phyloP scores from a whole-genome alignment of 2,797 vertebrate genomes.

The Siniperca obscura region DNA sequence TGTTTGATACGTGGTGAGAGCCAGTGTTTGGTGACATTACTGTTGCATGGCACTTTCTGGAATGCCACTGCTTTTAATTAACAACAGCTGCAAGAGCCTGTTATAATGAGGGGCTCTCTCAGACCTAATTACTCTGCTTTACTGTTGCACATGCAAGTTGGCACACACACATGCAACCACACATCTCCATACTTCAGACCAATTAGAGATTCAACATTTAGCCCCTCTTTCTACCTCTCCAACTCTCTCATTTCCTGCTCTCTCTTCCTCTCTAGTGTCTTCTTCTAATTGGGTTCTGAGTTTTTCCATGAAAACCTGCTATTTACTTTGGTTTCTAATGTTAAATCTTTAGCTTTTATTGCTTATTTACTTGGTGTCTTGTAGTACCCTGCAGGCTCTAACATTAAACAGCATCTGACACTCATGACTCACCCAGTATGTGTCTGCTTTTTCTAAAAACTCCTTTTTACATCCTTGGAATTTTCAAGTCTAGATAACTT shows the following conservation, averaged over 20 bases:
- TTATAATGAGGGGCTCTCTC: conserved; percentile 67
- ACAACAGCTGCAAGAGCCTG: conserved; percentile 62
- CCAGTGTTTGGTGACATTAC: conserved; percentile 44
- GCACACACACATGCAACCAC: conserved; percentile 34
- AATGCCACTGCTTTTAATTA: conserved; percentile 60
- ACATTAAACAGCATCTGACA: conserved; percentile 27
- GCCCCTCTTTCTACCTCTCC: conserved; percentile 34
- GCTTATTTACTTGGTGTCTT: conserved; percentile 35
- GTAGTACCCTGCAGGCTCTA: conserved; percentile 24
- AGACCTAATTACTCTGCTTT: conserved; percentile 70
- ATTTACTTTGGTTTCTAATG: conserved; percentile 52
- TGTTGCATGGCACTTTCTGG: conserved; percentile 42
- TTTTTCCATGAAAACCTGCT: conserved; percentile 30
- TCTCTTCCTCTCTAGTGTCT: conserved; percentile 46
- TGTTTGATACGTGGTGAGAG: conserved; percentile 19
- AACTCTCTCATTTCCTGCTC: conserved; percentile 40
- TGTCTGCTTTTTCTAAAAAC: conserved; percentile 11
- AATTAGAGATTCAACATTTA: conserved; percentile 74
- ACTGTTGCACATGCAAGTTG: conserved; percentile 58
- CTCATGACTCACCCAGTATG: conserved; percentile 36
- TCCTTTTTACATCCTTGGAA: conserved; percentile 11
- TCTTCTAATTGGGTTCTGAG: conserved; percentile 67
- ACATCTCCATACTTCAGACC: conserved; percentile 65
- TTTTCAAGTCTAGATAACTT: conserved; percentile 5
- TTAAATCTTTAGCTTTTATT: conserved; percentile 41